Evolutionary conservation across 2,888 invertebrate genomes (phyloP).

Genomic region (Andrena minutula): DNA sequence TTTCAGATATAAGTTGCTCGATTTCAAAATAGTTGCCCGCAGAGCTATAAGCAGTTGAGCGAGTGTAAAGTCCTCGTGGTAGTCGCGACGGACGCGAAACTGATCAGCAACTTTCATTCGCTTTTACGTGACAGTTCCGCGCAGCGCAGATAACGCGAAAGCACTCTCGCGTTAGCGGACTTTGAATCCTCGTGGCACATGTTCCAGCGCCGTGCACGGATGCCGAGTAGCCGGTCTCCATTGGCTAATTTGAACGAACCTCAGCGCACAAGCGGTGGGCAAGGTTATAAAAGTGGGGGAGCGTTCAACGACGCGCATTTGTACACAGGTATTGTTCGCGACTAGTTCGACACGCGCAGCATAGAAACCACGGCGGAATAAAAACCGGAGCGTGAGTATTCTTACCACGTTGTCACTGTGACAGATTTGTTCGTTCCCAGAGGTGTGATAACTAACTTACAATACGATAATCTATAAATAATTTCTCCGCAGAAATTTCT

Average conservation of each 20-base stretch:
- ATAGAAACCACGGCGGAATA: background rate
- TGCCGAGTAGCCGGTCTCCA: constrained; percentile 26
- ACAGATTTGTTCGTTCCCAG: background rate
- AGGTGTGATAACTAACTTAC: background rate
- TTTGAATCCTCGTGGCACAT: constrained; percentile 51
- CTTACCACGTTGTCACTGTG: background rate
- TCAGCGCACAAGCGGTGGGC: constrained; percentile 63
- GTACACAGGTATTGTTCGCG: constrained; percentile 30
- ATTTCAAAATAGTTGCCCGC: background rate
- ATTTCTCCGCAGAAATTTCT: background rate
- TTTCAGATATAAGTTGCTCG: background rate
- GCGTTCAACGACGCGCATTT: constrained; percentile 48
- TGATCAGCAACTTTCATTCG: constrained; percentile 8
- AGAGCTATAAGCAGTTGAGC: background rate
- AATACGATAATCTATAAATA: background rate
- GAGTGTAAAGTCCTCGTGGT: constrained; percentile 25
- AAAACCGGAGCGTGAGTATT: constrained; percentile 19
- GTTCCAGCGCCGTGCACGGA: constrained; percentile 13
- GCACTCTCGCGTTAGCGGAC: constrained; percentile 42
- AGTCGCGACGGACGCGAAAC: too few species aligned
- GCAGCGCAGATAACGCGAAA: constrained; percentile 35
- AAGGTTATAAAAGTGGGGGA: constrained; percentile 65
- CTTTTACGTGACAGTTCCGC: constrained; percentile 16
- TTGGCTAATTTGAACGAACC: constrained; percentile 58
- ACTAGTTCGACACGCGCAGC: background rate